Evolutionary conservation across 1,140 invertebrate genomes (phyloP), one percentile per base, ranked within the genome.

Genomic region (Aphidius gifuensis): DNA sequence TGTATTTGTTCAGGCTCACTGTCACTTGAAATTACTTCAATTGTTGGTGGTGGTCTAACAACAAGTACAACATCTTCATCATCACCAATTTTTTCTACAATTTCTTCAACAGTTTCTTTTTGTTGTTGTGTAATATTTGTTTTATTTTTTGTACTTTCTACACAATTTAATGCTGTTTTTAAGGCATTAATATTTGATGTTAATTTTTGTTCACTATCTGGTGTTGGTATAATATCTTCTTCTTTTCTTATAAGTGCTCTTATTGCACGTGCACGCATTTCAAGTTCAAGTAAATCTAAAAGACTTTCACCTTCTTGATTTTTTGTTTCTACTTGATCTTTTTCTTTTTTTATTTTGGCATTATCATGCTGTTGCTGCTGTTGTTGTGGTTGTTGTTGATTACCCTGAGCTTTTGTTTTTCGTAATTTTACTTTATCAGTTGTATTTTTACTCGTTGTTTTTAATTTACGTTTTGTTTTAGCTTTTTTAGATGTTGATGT

Each of bases 191-290:
- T 42, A 21, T 50, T 58, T 23, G 62, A 39, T 5, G 48, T 45
- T 39, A 51, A 48, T 38, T 53, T 23, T 46, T 32, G 59, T 38
- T 49, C 51, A 43, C 56, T 38, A 6, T 58, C 51, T 6, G 45
- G 8, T 4, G 48, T 54, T 11, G 68, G 71, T 40, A 72, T 74
- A 32, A 75, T 71, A 38, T 81, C 79, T 46, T 82, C 82, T 56
- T 81, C 82, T 63, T 83, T 82, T 3, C 76, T 75, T 57, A 84
- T 80, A 21, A 85, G 73, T 59, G 83, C 82, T 70, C 82, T 73
- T 60, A 84, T 83, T 9, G 83, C 83, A 45, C 81, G 72, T 9
- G 83, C 83, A 65, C 83, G 74, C 83, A 84, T 84, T 72, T 84
- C 83, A 42, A 84, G 64, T 60, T 84, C 82, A 45, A 84, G 69